Conservation (phyloP, 2,797 vertebrate genomes). For the Dendrocincla tyrannina region DNA sequence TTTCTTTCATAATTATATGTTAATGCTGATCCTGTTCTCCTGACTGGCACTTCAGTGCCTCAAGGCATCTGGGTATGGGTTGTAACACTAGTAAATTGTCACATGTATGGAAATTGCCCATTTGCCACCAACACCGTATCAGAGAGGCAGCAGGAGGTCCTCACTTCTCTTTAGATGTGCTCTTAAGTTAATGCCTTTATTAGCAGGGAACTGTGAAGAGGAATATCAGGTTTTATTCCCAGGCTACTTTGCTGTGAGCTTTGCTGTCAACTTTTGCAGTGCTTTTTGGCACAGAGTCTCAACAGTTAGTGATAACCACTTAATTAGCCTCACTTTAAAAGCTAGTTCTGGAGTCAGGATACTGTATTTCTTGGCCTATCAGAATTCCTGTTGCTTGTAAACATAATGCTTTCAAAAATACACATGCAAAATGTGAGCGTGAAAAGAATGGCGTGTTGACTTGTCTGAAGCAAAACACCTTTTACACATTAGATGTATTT, state of each 20-base stretch:
- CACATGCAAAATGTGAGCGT: not conserved
- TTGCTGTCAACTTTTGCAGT: constrained; percentile 24
- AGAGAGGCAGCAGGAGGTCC: constrained; percentile 29
- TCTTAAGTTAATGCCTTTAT: constrained; percentile 44
- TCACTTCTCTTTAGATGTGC: constrained; percentile 2
- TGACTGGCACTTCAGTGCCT: constrained; percentile 27
- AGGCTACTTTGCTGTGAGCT: constrained; percentile 13
- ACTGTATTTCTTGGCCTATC: not conserved
- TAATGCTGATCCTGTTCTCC: not conserved
- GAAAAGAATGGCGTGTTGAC: not conserved
- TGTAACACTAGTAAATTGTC: constrained; percentile 30
- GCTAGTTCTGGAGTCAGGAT: not conserved
- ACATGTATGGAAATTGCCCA: constrained; percentile 14
- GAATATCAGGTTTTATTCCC: constrained; percentile 21
- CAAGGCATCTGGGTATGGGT: not conserved
- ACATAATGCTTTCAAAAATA: not conserved
- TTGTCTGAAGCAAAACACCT: not conserved
- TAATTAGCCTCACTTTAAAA: constrained; percentile 39
- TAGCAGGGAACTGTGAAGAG: constrained; percentile 38
- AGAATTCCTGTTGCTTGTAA: not conserved
- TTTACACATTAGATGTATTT: not conserved
- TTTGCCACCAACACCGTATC: constrained; percentile 25
- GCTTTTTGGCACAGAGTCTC: constrained; percentile 9
- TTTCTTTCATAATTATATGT: not conserved
- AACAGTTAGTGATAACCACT: not conserved